A percentile compares a stretch with the other conserved stretches of the same genome.
Evolutionary conservation across 30 jellyfish, hydroid and myxozoan species (phyloP).

Genomic region (Aurelia aurita complex sp. Pacific): DNA sequence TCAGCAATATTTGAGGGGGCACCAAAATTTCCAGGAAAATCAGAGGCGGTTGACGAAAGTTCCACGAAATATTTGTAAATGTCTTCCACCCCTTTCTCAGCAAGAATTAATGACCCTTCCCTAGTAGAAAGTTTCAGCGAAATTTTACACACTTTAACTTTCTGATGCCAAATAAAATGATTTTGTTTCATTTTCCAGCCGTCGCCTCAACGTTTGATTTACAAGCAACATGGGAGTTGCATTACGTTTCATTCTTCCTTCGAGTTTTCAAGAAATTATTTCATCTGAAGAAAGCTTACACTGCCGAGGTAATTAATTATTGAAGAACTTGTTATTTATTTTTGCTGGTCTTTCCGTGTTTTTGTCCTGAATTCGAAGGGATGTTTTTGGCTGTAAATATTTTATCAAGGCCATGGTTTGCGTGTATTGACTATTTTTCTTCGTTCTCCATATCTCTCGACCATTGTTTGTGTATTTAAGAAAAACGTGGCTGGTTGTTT

Average conservation of each 20-base stretch:
- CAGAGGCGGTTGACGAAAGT: too few relatives aligned
- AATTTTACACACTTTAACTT: too few relatives aligned
- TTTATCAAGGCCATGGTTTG: neutral
- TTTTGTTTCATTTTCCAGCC: constrained; percentile 24
- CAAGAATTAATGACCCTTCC: too few relatives aligned
- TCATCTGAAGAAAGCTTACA: constrained; percentile 61
- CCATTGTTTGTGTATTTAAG: constrained; percentile 15
- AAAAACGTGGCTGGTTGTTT: neutral
- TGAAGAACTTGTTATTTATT: constrained; percentile 1
- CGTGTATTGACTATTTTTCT: constrained; percentile 13
- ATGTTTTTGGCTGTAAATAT: neutral
- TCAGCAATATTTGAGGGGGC: too few relatives aligned
- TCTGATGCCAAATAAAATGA: neutral
- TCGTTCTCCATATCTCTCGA: neutral
- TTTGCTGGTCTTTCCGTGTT: constrained; percentile 18
- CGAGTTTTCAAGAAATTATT: constrained; percentile 69
- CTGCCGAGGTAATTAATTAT: constrained; percentile 65
- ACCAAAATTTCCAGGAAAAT: too few relatives aligned
- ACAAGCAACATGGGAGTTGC: constrained; percentile 75
- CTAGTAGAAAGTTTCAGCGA: too few relatives aligned
- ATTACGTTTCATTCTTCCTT: constrained; percentile 60
- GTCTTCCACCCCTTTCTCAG: too few relatives aligned
- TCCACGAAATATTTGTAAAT: too few relatives aligned
- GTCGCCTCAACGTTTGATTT: constrained; percentile 36
- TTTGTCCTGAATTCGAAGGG: neutral